Evolutionary conservation across 2,113 vertebrate species (phyloP), one percentile per base, ranked within the genome.

Genomic region (Atractosteus spatula): DNA sequence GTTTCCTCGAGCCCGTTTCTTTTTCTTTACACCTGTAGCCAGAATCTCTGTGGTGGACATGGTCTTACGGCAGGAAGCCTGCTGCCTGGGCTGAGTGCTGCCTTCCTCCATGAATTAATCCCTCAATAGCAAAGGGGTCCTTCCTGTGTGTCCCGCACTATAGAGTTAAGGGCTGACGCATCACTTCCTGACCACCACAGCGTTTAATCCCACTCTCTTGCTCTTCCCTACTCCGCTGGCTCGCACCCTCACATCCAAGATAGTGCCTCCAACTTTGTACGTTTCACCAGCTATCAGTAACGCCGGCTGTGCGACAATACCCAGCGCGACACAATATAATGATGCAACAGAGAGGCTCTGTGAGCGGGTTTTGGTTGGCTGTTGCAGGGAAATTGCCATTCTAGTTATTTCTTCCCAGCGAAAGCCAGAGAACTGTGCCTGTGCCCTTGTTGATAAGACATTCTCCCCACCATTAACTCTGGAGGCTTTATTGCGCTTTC

Each of bases 361-460:
- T 61, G 11, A 12, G 42, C 8, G 12, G 43, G 7, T 3, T 66
- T 64, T 41, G 44, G n/a, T 66, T 41, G 56, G 8, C 55, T 71
- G 44, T 57, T 56, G 8, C 17, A 11, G 41, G 57, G 54, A 68
- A 69, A 73, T 64, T 69, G 62, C 13, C 55, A 11, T 63, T 69
- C 62, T 45, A 42, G 62, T 29, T 44, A 29, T 67, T 71, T 62
- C 14, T 66, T 54, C 67, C 41, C 41, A n/a, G 10, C 5, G 55
- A 62, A 61, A 66, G 73, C 68, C 75, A 68, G 45, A 55, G 51
- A 41, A 59, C 42, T 54, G 55, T 56, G 69, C 43, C 76, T 70
- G 69, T 74, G 69, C 72, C 74, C 71, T 71, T 78, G 74, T 67
- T 74, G 74, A 74, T 78, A 74, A 81, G 67, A 16, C 43, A 29